phyloP scores from a whole-genome alignment of 2,113 vertebrate species.

The Conger conger region DNA sequence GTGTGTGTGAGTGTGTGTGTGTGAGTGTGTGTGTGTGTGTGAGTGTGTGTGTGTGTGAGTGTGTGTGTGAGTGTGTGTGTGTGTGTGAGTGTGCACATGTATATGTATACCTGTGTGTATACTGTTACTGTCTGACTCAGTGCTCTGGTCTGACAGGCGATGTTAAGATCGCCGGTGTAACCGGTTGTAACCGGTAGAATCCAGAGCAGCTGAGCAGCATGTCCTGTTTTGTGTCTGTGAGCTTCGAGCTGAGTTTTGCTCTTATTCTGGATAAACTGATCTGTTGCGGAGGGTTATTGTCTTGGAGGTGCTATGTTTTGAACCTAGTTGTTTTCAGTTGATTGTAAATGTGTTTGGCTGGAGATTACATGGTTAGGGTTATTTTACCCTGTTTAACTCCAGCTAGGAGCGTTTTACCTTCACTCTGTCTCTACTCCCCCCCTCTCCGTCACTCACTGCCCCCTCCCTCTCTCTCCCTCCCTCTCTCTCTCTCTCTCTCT shows the following conservation, averaged over 20 bases:
- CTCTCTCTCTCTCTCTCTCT: constrained; percentile 16
- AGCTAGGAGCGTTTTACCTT: background rate
- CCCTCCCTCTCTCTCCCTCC: constrained; percentile 21
- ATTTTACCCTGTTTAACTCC: background rate
- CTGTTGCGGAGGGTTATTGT: constrained; percentile 77
- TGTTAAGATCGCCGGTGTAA: constrained; percentile 86
- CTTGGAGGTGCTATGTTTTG: constrained; percentile 65
- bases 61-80: background rate
- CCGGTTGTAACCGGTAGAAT: constrained; percentile 86
- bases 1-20: too few relatives aligned
- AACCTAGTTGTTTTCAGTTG: too few relatives aligned
- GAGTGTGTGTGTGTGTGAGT: too few relatives aligned
- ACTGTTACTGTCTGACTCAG: constrained; percentile 80
- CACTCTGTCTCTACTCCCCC: constrained; percentile 23
- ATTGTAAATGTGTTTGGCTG: too few relatives aligned
- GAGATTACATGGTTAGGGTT: too few relatives aligned
- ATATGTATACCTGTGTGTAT: too few relatives aligned
- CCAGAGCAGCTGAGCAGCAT: constrained; percentile 97
- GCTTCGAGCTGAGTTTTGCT: constrained; percentile 91
- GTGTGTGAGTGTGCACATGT: background rate
- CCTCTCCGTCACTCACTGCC: constrained; percentile 8
- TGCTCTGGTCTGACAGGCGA: constrained; percentile 98
- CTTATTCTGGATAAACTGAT: constrained; percentile 76
- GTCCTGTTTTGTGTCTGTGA: constrained; percentile 80
- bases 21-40: background rate